Conservation (phyloP, 2,797 vertebrate species). For the Sus cebifrons region DNA sequence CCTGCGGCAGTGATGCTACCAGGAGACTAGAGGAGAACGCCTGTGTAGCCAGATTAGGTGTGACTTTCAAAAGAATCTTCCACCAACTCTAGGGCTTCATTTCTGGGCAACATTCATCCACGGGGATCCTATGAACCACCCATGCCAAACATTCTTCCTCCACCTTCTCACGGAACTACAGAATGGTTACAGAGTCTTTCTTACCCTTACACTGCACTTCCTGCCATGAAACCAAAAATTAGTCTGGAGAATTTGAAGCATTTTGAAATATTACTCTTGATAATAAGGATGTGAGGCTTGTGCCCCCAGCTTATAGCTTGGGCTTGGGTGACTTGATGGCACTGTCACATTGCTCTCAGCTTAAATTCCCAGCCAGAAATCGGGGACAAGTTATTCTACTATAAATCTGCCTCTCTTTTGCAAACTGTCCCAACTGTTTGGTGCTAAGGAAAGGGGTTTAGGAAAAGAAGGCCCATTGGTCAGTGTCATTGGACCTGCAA, state of each 20-base stretch:
- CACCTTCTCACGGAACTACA: not conserved
- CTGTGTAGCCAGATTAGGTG: not conserved
- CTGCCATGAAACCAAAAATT: not conserved
- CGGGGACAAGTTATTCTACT: not conserved
- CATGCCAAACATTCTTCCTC: not conserved
- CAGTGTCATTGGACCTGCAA: not conserved
- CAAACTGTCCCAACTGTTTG: not conserved
- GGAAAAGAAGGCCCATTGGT: not conserved
- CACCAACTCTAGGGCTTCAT: not conserved
- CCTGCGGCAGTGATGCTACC: not conserved
- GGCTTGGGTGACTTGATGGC: not conserved
- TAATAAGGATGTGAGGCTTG: not conserved
- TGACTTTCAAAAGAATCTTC: not conserved
- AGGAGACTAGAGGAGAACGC: not conserved
- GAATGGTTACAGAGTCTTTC: not conserved
- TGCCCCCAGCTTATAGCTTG: not conserved
- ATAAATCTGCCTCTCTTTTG: not conserved
- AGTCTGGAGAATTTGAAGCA: not conserved
- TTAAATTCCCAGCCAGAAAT: not conserved
- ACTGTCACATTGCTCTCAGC: not conserved
- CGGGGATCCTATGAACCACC: not conserved
- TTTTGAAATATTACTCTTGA: conserved; percentile 25
- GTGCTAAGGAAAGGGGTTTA: not conserved
- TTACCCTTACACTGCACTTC: not conserved
- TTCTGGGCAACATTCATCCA: not conserved